These are phyloP conservation scores for Haliaeetus leucogaster DNA, from an alignment of 2,113 vertebrate species.

Conservation along the genomic window DNA sequence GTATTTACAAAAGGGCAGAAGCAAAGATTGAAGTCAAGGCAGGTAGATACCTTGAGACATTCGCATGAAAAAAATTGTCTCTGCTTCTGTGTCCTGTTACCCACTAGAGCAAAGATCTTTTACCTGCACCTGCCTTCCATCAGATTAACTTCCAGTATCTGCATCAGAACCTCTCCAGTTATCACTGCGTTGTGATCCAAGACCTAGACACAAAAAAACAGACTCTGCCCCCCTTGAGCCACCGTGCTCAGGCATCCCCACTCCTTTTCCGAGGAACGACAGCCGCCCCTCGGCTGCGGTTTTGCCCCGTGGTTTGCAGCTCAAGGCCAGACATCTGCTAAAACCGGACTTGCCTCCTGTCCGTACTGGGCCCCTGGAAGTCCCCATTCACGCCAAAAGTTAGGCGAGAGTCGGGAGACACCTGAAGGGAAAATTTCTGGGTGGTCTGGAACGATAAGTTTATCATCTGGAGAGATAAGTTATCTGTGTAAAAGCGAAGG, in stretches of 20 bases:
- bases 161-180: not conserved
- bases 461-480: not conserved
- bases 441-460: not conserved
- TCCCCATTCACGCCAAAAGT: not conserved
- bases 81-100: not conserved
- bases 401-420: not conserved
- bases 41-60: not conserved
- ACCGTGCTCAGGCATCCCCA: accelerated
- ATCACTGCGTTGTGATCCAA: not conserved
- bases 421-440: not conserved
- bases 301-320: not conserved
- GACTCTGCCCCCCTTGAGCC: not conserved
- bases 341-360: not conserved
- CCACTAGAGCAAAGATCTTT: not conserved
- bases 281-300: accelerated
- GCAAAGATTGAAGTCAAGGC: not conserved
- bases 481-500: not conserved
- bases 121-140: not conserved
- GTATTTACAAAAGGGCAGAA: not conserved
- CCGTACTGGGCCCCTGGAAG: accelerated
- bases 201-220: not conserved
- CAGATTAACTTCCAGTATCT: not conserved
- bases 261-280: accelerated
- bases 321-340: not conserved
- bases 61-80: accelerated